Evolutionary conservation across 1,140 invertebrate species (phyloP), one percentile per base, ranked within the genome.

Genomic region (Leucophenga varia): DNA sequence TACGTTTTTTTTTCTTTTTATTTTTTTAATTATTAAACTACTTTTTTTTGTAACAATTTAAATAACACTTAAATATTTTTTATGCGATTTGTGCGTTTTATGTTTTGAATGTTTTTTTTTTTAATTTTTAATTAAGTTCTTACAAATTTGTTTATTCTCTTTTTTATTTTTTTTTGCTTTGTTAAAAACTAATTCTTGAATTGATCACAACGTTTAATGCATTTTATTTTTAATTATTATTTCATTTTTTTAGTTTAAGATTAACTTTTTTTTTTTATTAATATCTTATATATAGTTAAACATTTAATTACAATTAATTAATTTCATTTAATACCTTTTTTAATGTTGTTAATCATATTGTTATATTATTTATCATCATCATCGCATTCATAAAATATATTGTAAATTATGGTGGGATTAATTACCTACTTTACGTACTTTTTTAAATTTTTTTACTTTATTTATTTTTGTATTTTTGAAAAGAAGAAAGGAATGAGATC

Each of bases 331-430:
- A 25, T 25, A 25, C 22, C 37, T 52, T 3, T 36, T 45, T 42
- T 61, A 30, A 22, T 46, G 10, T 48, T 43, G 46, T 36, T 47
- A 44, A 48, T 57, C 55, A 58, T 51, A 58, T 57, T 41, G 47
- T 49, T 55, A 44, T 49, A n/a, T 64, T 47, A 36, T 55, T 55
- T 41, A 46, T n/a, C 7, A 30, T 30, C n/a, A 30, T 30, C n/a
- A 8, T 30, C n/a, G 25, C 7, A 30, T 57, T 57, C 57, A 52
- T 64, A 47, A 64, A 61, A 55, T 64, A 52, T 71, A 68, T 71
- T 71, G 65, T 71, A 70, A 70, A 70, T 64, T 71, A 71, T 70
- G 65, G 63, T 70, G 65, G 65, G 65, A 71, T 70, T 68, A 67
- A 61, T 71, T 70, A 51, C 63, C 67, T 63, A 65, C 22, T 63